A percentile compares a stretch with the other conserved stretches of the same genome.
phyloP scores from a whole-genome alignment of 2,888 invertebrate species.

The Tyria jacobaeae region DNA sequence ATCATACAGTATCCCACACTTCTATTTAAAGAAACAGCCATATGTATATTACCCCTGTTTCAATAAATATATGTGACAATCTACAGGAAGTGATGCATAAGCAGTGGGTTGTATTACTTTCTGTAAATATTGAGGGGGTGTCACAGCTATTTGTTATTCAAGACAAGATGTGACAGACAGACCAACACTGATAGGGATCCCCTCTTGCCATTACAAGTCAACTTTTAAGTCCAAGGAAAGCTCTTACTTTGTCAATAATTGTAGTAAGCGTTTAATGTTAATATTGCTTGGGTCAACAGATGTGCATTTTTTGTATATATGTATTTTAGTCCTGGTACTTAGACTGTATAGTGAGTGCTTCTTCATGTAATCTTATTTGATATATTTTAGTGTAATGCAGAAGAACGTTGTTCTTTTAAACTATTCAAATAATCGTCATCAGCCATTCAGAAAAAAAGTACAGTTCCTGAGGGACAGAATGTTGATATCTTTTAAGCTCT shows the following conservation, averaged over 20 bases:
- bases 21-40: neutral
- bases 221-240: slow-evolving; percentile 9
- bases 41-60: neutral
- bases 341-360: no score
- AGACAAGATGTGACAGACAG: slow-evolving; percentile 16
- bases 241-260: slow-evolving; percentile 5
- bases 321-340: neutral
- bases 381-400: no score
- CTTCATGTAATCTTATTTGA: no score
- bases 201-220: slow-evolving; percentile 12
- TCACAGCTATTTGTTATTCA: slow-evolving; percentile 21
- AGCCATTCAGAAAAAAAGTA: no score
- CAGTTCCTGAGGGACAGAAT: neutral
- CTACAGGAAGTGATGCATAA: slow-evolving; percentile 8
- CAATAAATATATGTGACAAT: slow-evolving; percentile 8
- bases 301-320: neutral
- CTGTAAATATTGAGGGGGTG: slow-evolving; percentile 11
- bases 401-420: no score
- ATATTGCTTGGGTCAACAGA: neutral
- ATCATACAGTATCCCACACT: neutral
- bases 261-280: no score
- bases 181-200: slow-evolving; percentile 9
- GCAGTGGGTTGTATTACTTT: slow-evolving; percentile 11
- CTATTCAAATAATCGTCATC: no score
- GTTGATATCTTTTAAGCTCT: neutral